phyloP scores from a whole-genome alignment of 2,888 invertebrate genomes.

The Ptychoptera albimana region DNA sequence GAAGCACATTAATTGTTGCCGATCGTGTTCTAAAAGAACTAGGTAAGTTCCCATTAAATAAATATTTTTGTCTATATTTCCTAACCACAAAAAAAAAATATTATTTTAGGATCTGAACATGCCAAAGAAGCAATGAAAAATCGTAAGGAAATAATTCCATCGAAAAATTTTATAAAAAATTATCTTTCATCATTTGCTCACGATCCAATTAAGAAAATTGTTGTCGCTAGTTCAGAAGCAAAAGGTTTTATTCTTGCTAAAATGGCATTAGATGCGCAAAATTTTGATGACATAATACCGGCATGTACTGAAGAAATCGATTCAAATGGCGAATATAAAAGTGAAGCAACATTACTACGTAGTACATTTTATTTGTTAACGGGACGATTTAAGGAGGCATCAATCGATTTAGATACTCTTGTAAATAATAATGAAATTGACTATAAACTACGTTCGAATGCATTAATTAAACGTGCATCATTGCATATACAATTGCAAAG shows the following conservation, averaged over 20 bases:
- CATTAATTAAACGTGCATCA: constrained; percentile 76
- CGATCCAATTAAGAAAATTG: constrained; percentile 55
- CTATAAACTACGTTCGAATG: constrained; percentile 58
- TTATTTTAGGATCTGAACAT: constrained; percentile 35
- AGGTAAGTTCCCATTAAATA: constrained; percentile 34
- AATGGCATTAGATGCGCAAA: constrained; percentile 46
- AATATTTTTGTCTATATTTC: neutral
- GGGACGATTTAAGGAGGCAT: constrained; percentile 57
- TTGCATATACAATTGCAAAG: constrained; percentile 66
- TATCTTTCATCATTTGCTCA: constrained; percentile 78
- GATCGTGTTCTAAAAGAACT: constrained; percentile 62
- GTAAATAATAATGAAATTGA: constrained; percentile 43
- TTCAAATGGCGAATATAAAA: constrained; percentile 39
- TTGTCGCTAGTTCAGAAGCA: constrained; percentile 32
- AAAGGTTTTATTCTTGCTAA: constrained; percentile 58
- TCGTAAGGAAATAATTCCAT: constrained; percentile 61
- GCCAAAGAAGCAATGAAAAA: constrained; percentile 57
- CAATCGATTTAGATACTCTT: constrained; percentile 53
- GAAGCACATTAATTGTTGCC: constrained; percentile 62
- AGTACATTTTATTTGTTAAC: constrained; percentile 70
- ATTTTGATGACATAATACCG: constrained; percentile 61
- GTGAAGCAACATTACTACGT: constrained; percentile 61
- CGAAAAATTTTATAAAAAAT: constrained; percentile 68
- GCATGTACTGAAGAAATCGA: constrained; percentile 68
- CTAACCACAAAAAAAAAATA: too few relatives aligned